Percentiles rank a stretch among this genome's conserved stretches.
phyloP scores from a whole-genome alignment of 2,888 invertebrate genomes.

The Ceraclea dissimilis region DNA sequence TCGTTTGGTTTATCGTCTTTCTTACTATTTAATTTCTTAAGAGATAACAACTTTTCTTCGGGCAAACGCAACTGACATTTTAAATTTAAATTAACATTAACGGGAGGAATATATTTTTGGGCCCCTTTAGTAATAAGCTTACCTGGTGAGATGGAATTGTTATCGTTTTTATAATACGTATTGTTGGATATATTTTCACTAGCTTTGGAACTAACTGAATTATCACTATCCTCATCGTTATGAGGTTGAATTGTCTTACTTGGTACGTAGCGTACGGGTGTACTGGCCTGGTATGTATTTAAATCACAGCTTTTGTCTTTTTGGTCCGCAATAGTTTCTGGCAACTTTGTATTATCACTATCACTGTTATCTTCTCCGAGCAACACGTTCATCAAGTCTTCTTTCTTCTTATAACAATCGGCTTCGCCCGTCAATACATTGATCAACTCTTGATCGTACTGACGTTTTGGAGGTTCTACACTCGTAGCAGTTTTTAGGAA shows the following conservation, averaged over 20 bases:
- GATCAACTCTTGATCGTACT: background rate
- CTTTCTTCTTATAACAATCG: background rate
- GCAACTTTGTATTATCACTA: background rate
- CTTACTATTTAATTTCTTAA: slow-evolving; percentile 6
- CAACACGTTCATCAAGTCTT: background rate
- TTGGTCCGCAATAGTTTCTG: background rate
- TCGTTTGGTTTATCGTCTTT: slow-evolving; percentile 1
- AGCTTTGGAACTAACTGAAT: background rate
- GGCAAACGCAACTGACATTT: slow-evolving; percentile 44
- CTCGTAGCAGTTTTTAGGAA: background rate
- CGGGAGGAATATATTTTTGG: slow-evolving; percentile 47
- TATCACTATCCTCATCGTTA: background rate
- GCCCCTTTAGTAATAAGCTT: slow-evolving; percentile 43
- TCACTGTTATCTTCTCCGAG: background rate
- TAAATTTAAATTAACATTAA: slow-evolving; percentile 39
- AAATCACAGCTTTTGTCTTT: background rate
- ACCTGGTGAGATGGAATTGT: slow-evolving; percentile 2
- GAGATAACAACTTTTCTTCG: slow-evolving; percentile 39
- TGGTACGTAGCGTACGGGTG: background rate
- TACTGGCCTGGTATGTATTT: background rate
- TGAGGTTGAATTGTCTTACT: background rate
- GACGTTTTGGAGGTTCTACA: background rate
- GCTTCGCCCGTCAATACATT: background rate
- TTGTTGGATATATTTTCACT: background rate
- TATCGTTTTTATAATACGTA: background rate